Base-by-base conservation (phyloP, 2,888 invertebrate genomes). In the Drosophila austrosaltans region DNA sequence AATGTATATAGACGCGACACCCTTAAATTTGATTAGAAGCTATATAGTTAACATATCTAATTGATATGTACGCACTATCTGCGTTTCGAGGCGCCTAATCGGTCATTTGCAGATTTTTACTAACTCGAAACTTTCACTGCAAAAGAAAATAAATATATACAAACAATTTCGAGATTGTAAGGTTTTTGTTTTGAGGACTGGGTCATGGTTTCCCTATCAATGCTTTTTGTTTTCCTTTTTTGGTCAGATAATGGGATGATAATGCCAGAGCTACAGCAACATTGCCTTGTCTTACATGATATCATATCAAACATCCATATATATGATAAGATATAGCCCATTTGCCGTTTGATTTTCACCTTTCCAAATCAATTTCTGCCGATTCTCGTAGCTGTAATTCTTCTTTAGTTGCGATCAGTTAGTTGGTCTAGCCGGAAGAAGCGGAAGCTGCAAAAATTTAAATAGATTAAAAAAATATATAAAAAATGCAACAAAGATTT, bases 191-290 rank as follows among this genome's bases (percentile, higher is more conserved):
- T 58, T 32, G 58, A 73, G 80, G 48, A 56, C 72, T 82, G 80
- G 88, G 82, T 82, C 86, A 82, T 77, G 87, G 80, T 78, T 72
- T 70, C 61, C 57, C 66, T 85, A 84, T 87, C 82, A 85, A 72
- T 71, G 60, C 48, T 25, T 48, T 48, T 48, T 48, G 48, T 48
- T 48, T 48, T 48, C 48, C 48, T 25, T 25, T 76, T 76, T 70
- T 66, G 63, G 40, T 48, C 67, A 82, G 81, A 87, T 87, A 87
- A 73, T 73, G 70, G 58, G 69, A 80, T 87, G 83, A 82, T 83
- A 87, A 78, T 87, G 81, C 36, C 62, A 48, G 42, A 48, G 53
- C 58, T 36, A 59, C 60, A 57, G 22, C 54, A 56, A 42, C 44
- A 72, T 66, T 61, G 56, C 56, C 70, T 74, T 73, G 71, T 76